Evolutionary conservation across 2,888 invertebrate species (phyloP), one percentile per base, ranked within the genome.

Genomic region (Tricholauxania praeusta): DNA sequence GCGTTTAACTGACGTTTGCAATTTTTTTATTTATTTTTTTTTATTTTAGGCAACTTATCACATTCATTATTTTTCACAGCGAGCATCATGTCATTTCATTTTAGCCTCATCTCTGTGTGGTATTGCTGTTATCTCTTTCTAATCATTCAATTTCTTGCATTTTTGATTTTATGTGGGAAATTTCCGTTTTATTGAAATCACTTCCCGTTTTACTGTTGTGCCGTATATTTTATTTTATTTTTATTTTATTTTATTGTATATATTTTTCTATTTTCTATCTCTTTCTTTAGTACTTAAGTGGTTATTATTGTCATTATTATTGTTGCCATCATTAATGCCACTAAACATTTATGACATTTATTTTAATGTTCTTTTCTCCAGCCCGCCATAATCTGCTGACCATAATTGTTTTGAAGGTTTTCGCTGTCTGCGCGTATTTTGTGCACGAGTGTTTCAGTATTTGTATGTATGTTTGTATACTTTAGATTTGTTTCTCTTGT

Each of bases 301-400:
- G 12, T 63, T 19, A 12, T 22, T 51, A 12, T 53, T 65, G 28
- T 55, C 28, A 28, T 28, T 67, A 17, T 47, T 67, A 39, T 39
- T 39, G 47, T 67, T 55, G 52, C 17, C 55, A 7, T 55, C 55
- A 39, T 10, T 39, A 19, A 55, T 55, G 52, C 12, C 55, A 12
- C 47, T 67, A n/a, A 39, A n/a, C 10, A 17, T 28, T 32, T 15
- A 66, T 28, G n/a, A 66, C 52, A 66, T 53, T 52, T 65, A 66
- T 53, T 67, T 67, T 67, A 55, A 67, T 67, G 55, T 55, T 67
- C 55, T 52, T 39, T 17, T 39, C 48, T 17, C 8, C 57, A 22
- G 19, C 55, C 67, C 55, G 19, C 22, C 67, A 67, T 67, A 67
- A 57, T 67, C 55, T 53, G 67, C 67, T 67, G 67, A 67, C 67